Evolutionary conservation across 2,113 vertebrate genomes (phyloP).

Genomic region (Aythya baeri): DNA sequence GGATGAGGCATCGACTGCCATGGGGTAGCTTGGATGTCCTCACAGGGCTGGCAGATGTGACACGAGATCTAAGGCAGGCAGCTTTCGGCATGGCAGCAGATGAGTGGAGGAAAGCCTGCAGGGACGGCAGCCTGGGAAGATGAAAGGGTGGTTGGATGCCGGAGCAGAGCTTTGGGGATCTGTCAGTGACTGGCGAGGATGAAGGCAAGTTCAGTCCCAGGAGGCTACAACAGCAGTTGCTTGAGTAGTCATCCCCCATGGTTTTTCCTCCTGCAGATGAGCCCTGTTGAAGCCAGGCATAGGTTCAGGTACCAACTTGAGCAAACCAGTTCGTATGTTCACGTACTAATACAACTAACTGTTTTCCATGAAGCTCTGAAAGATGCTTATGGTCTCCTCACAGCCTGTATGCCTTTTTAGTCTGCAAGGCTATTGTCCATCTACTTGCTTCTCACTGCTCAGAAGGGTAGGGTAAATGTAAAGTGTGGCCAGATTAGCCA

Average conservation of each 20-base stretch:
- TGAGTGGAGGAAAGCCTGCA: neutral
- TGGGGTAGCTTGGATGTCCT: neutral
- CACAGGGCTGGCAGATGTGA: neutral
- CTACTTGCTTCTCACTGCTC: neutral
- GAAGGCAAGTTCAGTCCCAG: neutral
- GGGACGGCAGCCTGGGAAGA: neutral
- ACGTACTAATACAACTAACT: neutral
- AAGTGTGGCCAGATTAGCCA: neutral
- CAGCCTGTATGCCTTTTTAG: neutral
- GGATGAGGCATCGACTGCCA: neutral
- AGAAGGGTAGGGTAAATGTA: neutral
- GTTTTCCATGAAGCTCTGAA: neutral
- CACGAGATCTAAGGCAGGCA: neutral
- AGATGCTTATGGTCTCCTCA: neutral
- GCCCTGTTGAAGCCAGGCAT: neutral
- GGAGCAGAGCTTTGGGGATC: neutral
- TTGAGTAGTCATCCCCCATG: neutral
- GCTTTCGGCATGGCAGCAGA: neutral
- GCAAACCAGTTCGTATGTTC: neutral
- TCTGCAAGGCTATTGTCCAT: neutral
- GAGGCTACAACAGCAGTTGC: neutral
- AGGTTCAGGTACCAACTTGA: neutral
- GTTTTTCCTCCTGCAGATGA: neutral
- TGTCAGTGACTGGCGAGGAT: neutral
- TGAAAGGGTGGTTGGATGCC: neutral